phyloP scores from a whole-genome alignment of 2,113 vertebrate genomes.

The Xiphophorus hellerii region DNA sequence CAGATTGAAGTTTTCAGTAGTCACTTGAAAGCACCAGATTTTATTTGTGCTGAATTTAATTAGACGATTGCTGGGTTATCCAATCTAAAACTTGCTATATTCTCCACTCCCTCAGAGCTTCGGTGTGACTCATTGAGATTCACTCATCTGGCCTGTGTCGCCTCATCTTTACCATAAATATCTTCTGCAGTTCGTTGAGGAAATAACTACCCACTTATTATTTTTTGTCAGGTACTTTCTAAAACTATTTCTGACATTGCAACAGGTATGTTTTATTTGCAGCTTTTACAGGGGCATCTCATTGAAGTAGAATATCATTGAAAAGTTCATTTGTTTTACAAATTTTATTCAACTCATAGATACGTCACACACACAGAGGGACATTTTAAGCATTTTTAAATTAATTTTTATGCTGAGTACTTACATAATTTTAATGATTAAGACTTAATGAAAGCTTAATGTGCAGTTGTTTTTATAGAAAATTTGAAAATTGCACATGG shows the following conservation, averaged over 20 bases:
- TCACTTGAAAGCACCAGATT: conserved; percentile 26
- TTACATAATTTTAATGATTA: too few relatives aligned
- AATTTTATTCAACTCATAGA: too few relatives aligned
- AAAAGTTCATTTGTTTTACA: too few relatives aligned
- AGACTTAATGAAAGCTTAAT: too few relatives aligned
- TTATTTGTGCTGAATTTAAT: conserved; percentile 56
- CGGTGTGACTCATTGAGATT: conserved; percentile 11
- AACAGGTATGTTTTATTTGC: background rate
- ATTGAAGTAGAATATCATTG: too few relatives aligned
- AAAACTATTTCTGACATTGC: background rate
- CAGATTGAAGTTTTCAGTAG: conserved; percentile 55
- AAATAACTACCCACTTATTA: background rate
- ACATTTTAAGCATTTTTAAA: too few relatives aligned
- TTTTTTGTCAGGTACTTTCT: background rate
- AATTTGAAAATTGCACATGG: too few relatives aligned
- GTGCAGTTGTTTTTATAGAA: too few relatives aligned
- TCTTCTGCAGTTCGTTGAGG: background rate
- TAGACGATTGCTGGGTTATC: conserved; percentile 21
- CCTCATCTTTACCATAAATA: background rate
- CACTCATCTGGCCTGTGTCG: conserved; percentile 13
- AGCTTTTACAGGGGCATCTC: background rate
- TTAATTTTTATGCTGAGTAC: too few relatives aligned
- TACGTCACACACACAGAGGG: too few relatives aligned
- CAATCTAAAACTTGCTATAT: conserved; percentile 30
- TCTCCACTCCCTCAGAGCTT: conserved; percentile 18